Conservation (phyloP, 2,888 invertebrate species). For the Pherbina coryleti region DNA sequence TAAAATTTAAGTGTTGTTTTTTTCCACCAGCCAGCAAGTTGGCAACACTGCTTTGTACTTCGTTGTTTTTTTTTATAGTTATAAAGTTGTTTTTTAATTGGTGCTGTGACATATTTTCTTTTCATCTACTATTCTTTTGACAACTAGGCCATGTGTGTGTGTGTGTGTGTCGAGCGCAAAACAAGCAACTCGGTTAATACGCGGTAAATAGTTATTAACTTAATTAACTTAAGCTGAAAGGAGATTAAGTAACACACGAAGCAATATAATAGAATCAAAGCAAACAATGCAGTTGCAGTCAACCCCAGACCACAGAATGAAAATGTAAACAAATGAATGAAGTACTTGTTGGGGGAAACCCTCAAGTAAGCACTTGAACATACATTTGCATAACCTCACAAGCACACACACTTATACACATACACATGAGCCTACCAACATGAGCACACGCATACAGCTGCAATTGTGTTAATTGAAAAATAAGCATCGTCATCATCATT, state of each 20-base stretch:
- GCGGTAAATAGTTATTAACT: not conserved
- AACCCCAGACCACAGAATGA: too few relatives aligned
- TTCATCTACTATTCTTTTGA: not conserved
- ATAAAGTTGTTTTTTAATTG: not conserved
- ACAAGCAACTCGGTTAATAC: not conserved
- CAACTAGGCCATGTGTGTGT: not conserved
- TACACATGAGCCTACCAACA: not conserved
- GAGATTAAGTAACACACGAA: not conserved
- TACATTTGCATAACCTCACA: not conserved
- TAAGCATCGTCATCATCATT: not conserved
- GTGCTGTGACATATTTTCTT: not conserved
- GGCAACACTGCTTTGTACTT: not conserved
- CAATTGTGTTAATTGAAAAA: slow-evolving; percentile 13
- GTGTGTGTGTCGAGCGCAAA: not conserved
- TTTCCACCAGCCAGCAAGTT: too few relatives aligned
- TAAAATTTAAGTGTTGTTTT: too few relatives aligned
- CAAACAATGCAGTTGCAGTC: not conserved
- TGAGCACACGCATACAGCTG: not conserved
- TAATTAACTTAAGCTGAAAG: slow-evolving; percentile 2
- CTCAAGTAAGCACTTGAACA: not conserved
- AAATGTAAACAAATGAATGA: not conserved
- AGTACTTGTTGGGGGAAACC: not conserved
- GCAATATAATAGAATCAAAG: not conserved
- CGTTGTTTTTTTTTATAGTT: not conserved
- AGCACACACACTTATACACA: not conserved